Base-by-base conservation (phyloP, 2,888 invertebrate species). In the Keiferia lycopersicella region DNA sequence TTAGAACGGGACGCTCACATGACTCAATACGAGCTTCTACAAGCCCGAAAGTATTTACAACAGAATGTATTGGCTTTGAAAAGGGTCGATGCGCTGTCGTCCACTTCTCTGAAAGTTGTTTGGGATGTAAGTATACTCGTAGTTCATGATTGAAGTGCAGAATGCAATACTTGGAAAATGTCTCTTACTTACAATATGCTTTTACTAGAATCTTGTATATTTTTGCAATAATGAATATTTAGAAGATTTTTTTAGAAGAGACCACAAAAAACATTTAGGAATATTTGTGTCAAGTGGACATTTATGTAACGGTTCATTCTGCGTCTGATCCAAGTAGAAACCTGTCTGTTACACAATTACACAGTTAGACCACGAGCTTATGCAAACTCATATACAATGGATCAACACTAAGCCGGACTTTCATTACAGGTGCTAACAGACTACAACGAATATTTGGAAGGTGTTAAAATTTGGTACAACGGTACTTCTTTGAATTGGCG, bases 11-110 rank as follows among this genome's bases (percentile, higher is more conserved):
- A 84, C 59, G 79, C 81, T 69, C 90, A 85, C 66, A 94, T 96
- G 75, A 94, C 95, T 39, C 94, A 95, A 75, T 95, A 95, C 67
- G 96, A 96, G 87, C 88, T 96, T 73, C 95, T 96, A 79, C 95
- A 96, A 79, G 96, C 96, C 58, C 92, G 96, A 75, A 94, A 94
- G 77, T 94, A 95, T 82, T 92, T 98, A 65, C 95, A 95, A 81
- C 95, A 95, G 68, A 95, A 96, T 81, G 95, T 97, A 72, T 94
- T 98, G 69, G 95, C 96, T 75, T 91, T 98, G 73, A 88, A 88
- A 78, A 92, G 93, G 78, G 91, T 93, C 66, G 93, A 93, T 79
- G 92, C 96, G 56, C 87, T 96, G 76, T 95, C 95, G 72, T 94
- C 97, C 20, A 96, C 95, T 56, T 94, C 96, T 62, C 93, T 97